These are phyloP conservation scores for Damaliscus lunatus DNA, from an alignment of 2,113 vertebrate genomes.

Conservation along the genomic window DNA sequence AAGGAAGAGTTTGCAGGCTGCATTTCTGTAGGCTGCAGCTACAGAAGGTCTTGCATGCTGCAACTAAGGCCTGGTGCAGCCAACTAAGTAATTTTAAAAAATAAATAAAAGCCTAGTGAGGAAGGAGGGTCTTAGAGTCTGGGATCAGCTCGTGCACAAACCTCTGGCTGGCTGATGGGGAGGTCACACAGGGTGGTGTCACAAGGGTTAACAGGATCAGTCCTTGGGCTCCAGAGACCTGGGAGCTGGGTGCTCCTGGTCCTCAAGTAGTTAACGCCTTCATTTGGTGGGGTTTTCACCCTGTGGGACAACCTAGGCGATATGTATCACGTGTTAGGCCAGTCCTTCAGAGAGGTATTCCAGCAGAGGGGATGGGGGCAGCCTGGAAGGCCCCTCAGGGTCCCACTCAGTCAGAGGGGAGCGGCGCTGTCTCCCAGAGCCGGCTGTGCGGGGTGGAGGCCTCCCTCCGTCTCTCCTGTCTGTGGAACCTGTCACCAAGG, in stretches of 20 bases:
- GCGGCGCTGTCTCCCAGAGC: neutral
- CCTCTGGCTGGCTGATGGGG: neutral
- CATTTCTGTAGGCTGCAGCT: neutral
- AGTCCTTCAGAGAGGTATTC: neutral
- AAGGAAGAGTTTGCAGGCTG: neutral
- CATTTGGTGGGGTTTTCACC: neutral
- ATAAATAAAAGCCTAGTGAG: neutral
- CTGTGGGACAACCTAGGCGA: neutral
- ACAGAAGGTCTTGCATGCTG: fast-evolving
- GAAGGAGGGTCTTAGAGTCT: neutral
- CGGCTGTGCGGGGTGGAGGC: fast-evolving
- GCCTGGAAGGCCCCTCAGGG: neutral
- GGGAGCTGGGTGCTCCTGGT: neutral
- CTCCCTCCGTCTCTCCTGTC: neutral
- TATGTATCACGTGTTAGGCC: neutral
- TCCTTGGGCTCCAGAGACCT: neutral
- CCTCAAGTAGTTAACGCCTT: neutral
- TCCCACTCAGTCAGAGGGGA: neutral
- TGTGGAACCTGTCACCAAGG: neutral
- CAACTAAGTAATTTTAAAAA: neutral
- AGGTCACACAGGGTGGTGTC: neutral
- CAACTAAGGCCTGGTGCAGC: neutral
- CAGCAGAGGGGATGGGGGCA: neutral
- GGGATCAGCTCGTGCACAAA: neutral
- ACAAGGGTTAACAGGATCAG: neutral